phyloP scores from a whole-genome alignment of 35 echinoderm and acorn worm genomes.

The Eucidaris tribuloides region DNA sequence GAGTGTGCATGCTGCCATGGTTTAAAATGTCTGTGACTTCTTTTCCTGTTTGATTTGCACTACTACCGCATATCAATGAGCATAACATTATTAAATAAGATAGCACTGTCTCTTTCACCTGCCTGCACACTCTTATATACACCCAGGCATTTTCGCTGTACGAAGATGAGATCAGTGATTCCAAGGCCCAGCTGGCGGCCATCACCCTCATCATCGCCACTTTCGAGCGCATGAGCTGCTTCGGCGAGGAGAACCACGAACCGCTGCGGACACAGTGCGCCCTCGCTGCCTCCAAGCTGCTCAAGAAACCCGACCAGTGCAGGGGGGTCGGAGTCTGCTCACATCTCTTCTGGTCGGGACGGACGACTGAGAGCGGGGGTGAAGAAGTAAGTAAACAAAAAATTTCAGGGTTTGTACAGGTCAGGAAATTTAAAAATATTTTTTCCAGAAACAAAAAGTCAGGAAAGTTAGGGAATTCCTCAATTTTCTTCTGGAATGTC shows the following conservation, averaged over 20 bases:
- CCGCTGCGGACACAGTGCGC: conserved; percentile 91
- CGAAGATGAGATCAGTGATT: conserved; percentile 97
- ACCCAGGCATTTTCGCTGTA: conserved; percentile 83
- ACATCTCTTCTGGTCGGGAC: conserved; percentile 98
- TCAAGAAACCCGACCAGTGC: conserved; percentile 99
- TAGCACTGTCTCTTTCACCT: too few relatives aligned
- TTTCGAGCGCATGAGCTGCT: conserved; percentile 89
- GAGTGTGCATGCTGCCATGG: too few relatives aligned
- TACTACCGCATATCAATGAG: too few relatives aligned
- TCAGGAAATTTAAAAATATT: too few relatives aligned
- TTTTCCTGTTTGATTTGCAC: too few relatives aligned
- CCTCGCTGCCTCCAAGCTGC: conserved; percentile 87
- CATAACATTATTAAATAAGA: too few relatives aligned
- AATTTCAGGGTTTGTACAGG: too few relatives aligned
- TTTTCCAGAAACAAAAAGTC: too few relatives aligned
- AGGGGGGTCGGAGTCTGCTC: conserved; percentile 86
- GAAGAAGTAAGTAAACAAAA: conserved; percentile 95
- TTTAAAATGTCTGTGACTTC: too few relatives aligned
- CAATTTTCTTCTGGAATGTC: too few relatives aligned
- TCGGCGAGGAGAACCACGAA: conserved; percentile 96
- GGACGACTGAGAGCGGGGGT: conserved; percentile 80
- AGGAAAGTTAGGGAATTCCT: too few relatives aligned
- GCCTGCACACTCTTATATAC: too few relatives aligned
- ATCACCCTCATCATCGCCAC: conserved; percentile 96
- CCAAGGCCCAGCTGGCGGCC: conserved; percentile 93